These are phyloP conservation scores for Oreonectes daqikongensis DNA, from an alignment of 2,797 vertebrate genomes.

Conservation along the genomic window DNA sequence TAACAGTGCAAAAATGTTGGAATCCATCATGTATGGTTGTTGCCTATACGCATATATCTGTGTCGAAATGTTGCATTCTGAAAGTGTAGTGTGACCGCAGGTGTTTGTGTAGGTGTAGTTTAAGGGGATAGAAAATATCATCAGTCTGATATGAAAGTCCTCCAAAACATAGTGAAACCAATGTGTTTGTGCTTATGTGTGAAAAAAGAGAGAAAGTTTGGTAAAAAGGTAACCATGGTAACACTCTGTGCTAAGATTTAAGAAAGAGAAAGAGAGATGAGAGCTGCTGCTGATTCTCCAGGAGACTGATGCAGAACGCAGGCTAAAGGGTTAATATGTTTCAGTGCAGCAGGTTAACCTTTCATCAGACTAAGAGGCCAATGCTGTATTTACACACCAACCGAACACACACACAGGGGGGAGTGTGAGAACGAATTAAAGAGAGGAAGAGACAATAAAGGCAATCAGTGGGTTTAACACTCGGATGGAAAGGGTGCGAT, in stretches of 20 bases:
- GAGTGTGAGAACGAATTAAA: constrained; percentile 35
- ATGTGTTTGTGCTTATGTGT: neutral
- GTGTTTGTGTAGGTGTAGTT: neutral
- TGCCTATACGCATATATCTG: too few species aligned
- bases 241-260: constrained; percentile 74
- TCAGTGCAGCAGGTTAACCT: constrained; percentile 71
- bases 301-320: constrained; percentile 11
- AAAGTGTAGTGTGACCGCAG: too few species aligned
- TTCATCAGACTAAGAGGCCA: constrained; percentile 68
- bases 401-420: constrained; percentile 46
- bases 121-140: neutral
- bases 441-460: constrained; percentile 35
- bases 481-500: neutral
- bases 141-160: neutral
- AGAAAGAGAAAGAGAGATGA: constrained; percentile 61
- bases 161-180: neutral
- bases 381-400: constrained; percentile 61
- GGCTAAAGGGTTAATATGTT: constrained; percentile 73
- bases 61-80: too few species aligned
- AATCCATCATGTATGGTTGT: too few species aligned
- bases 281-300: constrained; percentile 1
- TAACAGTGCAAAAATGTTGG: too few species aligned
- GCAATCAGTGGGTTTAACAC: constrained; percentile 18
- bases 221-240: constrained; percentile 81
- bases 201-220: constrained; percentile 65